Evolutionary conservation across 2,113 vertebrate species (phyloP).

Genomic region (Hystrix cristata): DNA sequence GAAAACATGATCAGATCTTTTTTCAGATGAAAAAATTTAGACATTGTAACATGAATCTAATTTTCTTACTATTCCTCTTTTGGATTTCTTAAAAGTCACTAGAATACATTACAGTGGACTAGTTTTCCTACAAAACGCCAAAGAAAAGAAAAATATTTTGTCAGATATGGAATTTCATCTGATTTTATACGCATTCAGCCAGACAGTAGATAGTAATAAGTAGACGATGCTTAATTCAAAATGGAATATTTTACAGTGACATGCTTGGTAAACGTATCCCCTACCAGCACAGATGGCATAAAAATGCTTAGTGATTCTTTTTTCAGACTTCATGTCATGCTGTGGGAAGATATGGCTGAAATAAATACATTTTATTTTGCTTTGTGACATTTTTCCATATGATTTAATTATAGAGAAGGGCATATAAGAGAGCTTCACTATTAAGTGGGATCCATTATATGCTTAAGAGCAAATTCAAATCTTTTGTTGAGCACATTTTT

Average conservation of each 20-base stretch:
- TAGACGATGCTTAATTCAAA: constrained; percentile 77
- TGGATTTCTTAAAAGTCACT: constrained; percentile 35
- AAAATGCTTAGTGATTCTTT: constrained; percentile 87
- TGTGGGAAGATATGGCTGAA: constrained; percentile 87
- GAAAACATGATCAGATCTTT: not conserved
- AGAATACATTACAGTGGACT: constrained; percentile 57
- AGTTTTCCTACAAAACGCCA: constrained; percentile 17
- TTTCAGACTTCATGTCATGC: constrained; percentile 86
- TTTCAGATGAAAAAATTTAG: not conserved
- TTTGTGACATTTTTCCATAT: constrained; percentile 87
- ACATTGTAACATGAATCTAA: not conserved
- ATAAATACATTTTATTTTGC: constrained; percentile 89
- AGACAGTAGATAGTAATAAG: constrained; percentile 77
- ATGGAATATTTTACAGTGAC: constrained; percentile 82
- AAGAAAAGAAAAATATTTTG: constrained; percentile 27
- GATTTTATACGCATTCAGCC: constrained; percentile 72
- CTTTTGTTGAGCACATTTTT: constrained; percentile 78
- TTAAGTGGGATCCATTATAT: constrained; percentile 80
- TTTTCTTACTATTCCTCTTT: not conserved
- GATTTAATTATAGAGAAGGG: constrained; percentile 87
- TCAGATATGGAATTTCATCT: constrained; percentile 57
- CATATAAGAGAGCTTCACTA: constrained; percentile 65
- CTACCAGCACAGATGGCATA: constrained; percentile 88
- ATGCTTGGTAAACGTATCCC: constrained; percentile 81
- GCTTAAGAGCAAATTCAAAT: constrained; percentile 75